Conservation (phyloP, 2,797 vertebrate genomes). For the Coranthus polyacanthus region DNA sequence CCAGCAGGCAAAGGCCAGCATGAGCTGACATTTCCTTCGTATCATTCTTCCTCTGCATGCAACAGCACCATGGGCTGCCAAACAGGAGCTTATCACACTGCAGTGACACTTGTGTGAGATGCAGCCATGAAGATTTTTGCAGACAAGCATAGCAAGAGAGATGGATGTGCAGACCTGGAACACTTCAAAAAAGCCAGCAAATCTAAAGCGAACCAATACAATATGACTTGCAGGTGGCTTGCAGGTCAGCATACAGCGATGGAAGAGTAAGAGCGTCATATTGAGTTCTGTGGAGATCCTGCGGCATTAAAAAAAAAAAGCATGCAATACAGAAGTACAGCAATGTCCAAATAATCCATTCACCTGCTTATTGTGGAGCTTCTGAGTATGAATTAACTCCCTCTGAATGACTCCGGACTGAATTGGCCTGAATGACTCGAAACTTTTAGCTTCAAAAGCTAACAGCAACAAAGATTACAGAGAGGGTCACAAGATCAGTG, state of each 20-base stretch:
- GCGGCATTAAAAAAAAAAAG: slow-evolving; percentile 1
- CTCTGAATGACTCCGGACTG: too few species aligned
- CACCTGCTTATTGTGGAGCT: too few species aligned
- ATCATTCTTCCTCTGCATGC: slow-evolving; percentile 48
- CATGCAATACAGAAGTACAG: too few species aligned
- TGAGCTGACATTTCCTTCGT: slow-evolving; percentile 62
- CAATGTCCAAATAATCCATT: too few species aligned
- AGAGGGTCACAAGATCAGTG: too few species aligned
- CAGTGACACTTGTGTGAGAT: slow-evolving; percentile 40
- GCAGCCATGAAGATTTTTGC: slow-evolving; percentile 34
- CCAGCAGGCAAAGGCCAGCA: slow-evolving; percentile 48
- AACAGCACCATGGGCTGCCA: slow-evolving; percentile 50
- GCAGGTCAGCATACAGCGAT: slow-evolving; percentile 2
- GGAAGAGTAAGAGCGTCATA: background rate
- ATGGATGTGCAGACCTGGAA: slow-evolving; percentile 26
- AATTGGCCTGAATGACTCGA: too few species aligned
- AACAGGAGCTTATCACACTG: slow-evolving; percentile 42
- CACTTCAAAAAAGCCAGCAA: slow-evolving; percentile 26
- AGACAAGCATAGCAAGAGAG: slow-evolving; percentile 32
- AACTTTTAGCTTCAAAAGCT: too few species aligned
- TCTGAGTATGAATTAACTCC: too few species aligned
- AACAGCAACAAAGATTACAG: too few species aligned
- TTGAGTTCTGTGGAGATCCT: background rate
- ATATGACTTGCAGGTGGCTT: slow-evolving; percentile 22
- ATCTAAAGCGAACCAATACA: slow-evolving; percentile 12